Base-by-base conservation (phyloP, 2,888 invertebrate species). In the Polyommatus icarus region DNA sequence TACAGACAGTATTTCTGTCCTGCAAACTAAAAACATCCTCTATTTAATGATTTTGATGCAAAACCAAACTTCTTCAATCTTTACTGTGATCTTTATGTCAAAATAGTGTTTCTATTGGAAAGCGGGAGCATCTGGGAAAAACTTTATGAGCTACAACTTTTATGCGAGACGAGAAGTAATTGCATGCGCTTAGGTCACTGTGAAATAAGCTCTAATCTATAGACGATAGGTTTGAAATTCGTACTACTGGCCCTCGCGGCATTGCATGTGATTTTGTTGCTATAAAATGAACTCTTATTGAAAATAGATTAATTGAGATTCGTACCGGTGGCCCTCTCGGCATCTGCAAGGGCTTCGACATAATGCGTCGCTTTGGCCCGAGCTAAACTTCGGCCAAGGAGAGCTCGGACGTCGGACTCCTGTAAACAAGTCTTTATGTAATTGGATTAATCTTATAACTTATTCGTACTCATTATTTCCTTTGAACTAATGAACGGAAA, bases 341-440 rank as follows among this genome's bases (percentile, higher is more conserved):
- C 94, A 81, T 95, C 95, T 71, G 86, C 90, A 78, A 95, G 85
- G 71, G 95, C 95, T 0, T 93, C 95, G 67, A 83, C 84, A 82
- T 95, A 95, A 83, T 95, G 88, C 67, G 94, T 95, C 20, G 94
- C 91, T 85, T 95, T 95, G 0, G 94, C 92, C 40, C 94, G 85
- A 5, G 95, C 94, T 82, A 91, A 86, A 80, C 95, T 94, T 73
- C 95, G 88, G 0, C 95, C 95, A 54, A 95, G 88, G 36, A 95
- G 85, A 0, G 95, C 93, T 76, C 91, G 89, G 20, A 94, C 92
- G 82, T 95, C 95, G 54, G 90, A 81, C 77, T 84, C 83, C 93
- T 93, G 77, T 59, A 78, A 79, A 73, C 54, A 61, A 59, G 72
- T 40, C 15, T 72, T 54, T 73, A 72, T 59, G 18, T 77, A 77